Evolutionary conservation across 2,113 vertebrate species (phyloP), one percentile per base, ranked within the genome.

Genomic region (Mus spicilegus): DNA sequence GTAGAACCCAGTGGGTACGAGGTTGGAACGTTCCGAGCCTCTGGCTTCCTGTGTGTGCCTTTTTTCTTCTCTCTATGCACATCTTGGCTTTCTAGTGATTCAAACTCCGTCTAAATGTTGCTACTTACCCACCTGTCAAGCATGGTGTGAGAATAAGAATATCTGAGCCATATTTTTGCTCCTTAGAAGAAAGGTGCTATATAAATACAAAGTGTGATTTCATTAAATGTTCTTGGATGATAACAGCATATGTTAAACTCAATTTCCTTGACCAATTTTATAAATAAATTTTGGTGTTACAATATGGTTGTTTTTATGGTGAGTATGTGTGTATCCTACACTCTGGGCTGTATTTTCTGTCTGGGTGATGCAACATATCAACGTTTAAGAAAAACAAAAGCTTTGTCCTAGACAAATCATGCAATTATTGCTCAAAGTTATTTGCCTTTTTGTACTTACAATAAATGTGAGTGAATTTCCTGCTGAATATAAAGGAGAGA

Each of bases 181-280:
- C 97, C 97, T 97, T 96, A 78, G 96, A 95, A 93, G 97, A 97
- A 97, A 97, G 96, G 97, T 97, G 97, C 97, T 97, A 97, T 97
- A 96, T 97, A 97, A 97, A 98, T 97, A 97, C 80, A 81, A 96
- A 97, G 96, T 97, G 98, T 97, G 97, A 97, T 97, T 98, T 96
- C 97, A 97, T 98, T 97, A 97, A 95, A 97, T 96, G 93, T 96
- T 94, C 94, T 97, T 89, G 93, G 65, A 96, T 94, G 89, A 98
- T 98, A 96, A 96, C 96, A 97, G 97, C 98, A 97, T 98, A 97
- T 97, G 98, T 96, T 97, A 88, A 97, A 95, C 95, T 97, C 93
- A 94, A 78, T 97, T 97, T 97, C 87, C 97, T 97, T 98, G 98
- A 98, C 98, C 98, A 97, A 85, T 96, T 97, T 97, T 93, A 95